These are phyloP conservation scores for Drosophila carrolli DNA, from an alignment of 1,140 invertebrate genomes.

Conservation along the genomic window DNA sequence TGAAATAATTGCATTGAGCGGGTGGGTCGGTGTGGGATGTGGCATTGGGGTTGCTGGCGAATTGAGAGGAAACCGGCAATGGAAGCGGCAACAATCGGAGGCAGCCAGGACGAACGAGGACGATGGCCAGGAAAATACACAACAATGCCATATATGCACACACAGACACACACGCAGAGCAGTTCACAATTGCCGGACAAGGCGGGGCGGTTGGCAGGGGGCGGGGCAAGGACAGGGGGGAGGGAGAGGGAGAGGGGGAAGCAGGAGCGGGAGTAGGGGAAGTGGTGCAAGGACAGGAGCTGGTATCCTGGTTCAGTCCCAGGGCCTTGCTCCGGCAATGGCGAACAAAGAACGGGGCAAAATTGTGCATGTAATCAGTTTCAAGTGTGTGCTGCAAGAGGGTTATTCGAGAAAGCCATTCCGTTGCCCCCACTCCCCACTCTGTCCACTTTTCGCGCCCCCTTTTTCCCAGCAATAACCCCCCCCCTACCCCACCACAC, in stretches of 20 bases:
- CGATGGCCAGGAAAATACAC: slow-evolving; percentile 49
- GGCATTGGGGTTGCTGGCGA: slow-evolving; percentile 17
- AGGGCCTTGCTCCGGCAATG: slow-evolving; percentile 48
- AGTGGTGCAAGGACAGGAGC: slow-evolving; percentile 18
- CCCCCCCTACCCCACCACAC: neutral
- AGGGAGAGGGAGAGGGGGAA: neutral
- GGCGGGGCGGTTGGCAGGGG: neutral
- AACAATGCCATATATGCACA: slow-evolving; percentile 57
- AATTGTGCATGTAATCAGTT: slow-evolving; percentile 83
- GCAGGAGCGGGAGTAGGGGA: too few relatives aligned
- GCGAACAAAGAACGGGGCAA: slow-evolving; percentile 75
- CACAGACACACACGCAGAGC: slow-evolving; percentile 29
- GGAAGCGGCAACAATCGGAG: slow-evolving; percentile 65
- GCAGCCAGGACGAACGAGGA: slow-evolving; percentile 56
- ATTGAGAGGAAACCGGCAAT: slow-evolving; percentile 71
- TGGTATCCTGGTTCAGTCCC: slow-evolving; percentile 33
- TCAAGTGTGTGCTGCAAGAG: slow-evolving; percentile 62
- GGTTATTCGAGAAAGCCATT: slow-evolving; percentile 74
- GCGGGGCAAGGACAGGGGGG: neutral
- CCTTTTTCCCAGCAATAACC: neutral
- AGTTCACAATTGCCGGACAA: slow-evolving; percentile 50
- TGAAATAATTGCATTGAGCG: slow-evolving; percentile 78
- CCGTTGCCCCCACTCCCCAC: slow-evolving; percentile 33
- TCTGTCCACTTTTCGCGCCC: neutral
- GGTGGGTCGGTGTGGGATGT: slow-evolving; percentile 5